These are phyloP conservation scores for Poeciliopsis infans DNA, from an alignment of 2,797 vertebrate species.

Conservation along the genomic window DNA sequence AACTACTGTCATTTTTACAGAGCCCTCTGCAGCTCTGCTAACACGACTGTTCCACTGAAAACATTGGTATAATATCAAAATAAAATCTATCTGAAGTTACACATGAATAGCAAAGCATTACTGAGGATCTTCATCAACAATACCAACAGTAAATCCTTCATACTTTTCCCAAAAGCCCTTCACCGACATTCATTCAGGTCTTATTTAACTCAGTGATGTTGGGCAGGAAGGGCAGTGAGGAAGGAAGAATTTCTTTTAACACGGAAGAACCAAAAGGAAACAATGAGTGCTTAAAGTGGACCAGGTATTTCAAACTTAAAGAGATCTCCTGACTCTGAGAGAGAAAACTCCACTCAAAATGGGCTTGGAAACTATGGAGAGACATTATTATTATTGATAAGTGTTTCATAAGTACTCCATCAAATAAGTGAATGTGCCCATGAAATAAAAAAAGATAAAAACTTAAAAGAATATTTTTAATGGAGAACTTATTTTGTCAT, in stretches of 20 bases:
- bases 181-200: background rate
- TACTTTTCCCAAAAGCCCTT: background rate
- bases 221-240: conserved; percentile 30
- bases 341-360: background rate
- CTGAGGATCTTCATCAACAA: background rate
- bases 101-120: background rate
- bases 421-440: no score
- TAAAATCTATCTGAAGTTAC: background rate
- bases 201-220: conserved; percentile 26
- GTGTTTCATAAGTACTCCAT: no score
- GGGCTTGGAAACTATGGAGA: conserved; percentile 15
- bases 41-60: background rate
- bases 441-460: no score
- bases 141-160: background rate
- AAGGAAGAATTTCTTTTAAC: conserved; percentile 46
- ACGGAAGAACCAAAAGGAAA: conserved; percentile 51
- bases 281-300: conserved; percentile 49
- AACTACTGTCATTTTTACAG: background rate
- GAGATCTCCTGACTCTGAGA: conserved; percentile 26
- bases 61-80: background rate
- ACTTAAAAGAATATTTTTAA: no score
- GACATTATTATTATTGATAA: no score
- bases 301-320: conserved; percentile 42
- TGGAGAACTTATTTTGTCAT: no score
- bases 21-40: background rate